Conservation (phyloP, 2,888 invertebrate genomes). For the Isoperla grammatica region DNA sequence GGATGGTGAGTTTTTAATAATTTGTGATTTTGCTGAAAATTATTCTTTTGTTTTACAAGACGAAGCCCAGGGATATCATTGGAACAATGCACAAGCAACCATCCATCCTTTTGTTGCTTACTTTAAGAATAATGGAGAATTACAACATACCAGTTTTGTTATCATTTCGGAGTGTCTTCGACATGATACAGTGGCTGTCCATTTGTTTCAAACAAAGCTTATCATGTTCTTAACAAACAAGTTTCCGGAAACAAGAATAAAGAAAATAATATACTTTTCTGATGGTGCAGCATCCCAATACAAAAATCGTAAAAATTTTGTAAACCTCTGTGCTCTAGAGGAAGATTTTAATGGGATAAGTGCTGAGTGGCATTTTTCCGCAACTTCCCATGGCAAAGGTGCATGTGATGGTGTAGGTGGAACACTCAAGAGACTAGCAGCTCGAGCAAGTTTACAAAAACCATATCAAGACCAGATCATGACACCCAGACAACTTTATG, state of each 20-base stretch:
- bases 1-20: neutral
- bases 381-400: slow-evolving; percentile 18
- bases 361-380: slow-evolving; percentile 23
- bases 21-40: slow-evolving; percentile 32
- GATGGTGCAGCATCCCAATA: slow-evolving; percentile 34
- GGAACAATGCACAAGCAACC: slow-evolving; percentile 29
- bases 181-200: slow-evolving; percentile 29
- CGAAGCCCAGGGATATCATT: slow-evolving; percentile 31
- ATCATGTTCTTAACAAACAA: slow-evolving; percentile 1
- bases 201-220: slow-evolving; percentile 27
- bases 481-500: neutral
- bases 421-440: slow-evolving; percentile 7
- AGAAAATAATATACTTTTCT: slow-evolving; percentile 31
- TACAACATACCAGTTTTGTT: slow-evolving; percentile 17
- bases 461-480: neutral
- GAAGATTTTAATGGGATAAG: slow-evolving; percentile 11
- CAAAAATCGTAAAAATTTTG: slow-evolving; percentile 33
- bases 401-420: slow-evolving; percentile 15
- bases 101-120: slow-evolving; percentile 31
- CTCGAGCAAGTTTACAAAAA: slow-evolving; percentile 16
- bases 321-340: slow-evolving; percentile 11
- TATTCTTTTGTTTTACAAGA: slow-evolving; percentile 30
- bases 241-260: slow-evolving; percentile 5
- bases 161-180: slow-evolving; percentile 29
- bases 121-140: slow-evolving; percentile 16